Base-by-base conservation (phyloP, 23 tunicate genomes). In the Clavelina lepadiformis region DNA sequence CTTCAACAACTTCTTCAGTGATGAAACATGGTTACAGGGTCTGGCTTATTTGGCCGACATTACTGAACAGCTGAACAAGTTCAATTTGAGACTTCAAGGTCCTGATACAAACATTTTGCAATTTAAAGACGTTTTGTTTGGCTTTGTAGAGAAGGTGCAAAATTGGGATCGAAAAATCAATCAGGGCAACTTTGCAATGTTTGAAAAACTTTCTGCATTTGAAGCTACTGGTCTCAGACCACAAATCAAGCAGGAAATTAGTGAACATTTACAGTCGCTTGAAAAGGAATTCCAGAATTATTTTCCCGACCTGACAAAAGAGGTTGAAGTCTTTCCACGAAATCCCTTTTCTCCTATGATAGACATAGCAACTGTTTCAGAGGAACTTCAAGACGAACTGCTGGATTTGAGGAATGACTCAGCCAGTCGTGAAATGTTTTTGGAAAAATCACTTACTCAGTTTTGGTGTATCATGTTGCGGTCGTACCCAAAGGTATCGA, bases 41-140 rank as follows among this genome's bases (percentile, higher is more conserved):
- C 54, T 74, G 23, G 72, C 80, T 1, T 61, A 62, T 63, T 74
- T 74, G 58, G 80, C 71, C 0, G 80, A 74, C 24, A 60, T 74
- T 46, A 47, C 51, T 62, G 71, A 61, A 6, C 34, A 59, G 2
- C 32, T 74, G 59, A 74, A 62, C 33, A 36, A 46, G 0, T 35
- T 73, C 0, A 73, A 73, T 45, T 1, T 73, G 0, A 73, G 30
- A 64, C 72, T 73, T 0, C 71, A 73, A 36, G 65, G 68, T 2
- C 0, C 28, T 0, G 61, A 62, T 0, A 62, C 70, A 46, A 63
- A 62, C 2, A 56, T 72, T 54, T 34, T 56, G 51, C 59, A 56
- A 30, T 0, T 50, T 28, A 47, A 29, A 27, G 78, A 72, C 61
- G 27, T 37, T 72, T 22, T 72, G 53, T 58, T 22, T 32, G 78